Base-by-base conservation (phyloP, 2,797 vertebrate genomes). In the Pseudochromis fuscus region DNA sequence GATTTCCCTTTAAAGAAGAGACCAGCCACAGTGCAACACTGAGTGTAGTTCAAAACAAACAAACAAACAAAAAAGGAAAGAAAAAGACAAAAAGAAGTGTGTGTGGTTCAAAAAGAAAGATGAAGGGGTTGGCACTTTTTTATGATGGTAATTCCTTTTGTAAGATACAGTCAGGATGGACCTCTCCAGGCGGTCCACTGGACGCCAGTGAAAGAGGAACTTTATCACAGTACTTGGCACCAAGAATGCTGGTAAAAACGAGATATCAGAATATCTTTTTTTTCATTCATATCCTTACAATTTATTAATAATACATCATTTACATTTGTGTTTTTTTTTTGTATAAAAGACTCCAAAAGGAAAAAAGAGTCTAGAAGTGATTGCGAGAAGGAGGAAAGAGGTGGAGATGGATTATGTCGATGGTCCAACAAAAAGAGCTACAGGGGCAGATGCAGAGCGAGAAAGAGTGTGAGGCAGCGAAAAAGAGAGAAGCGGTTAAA, bases 221-320 rank as follows among this genome's bases (percentile, higher is more conserved):
- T 88, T 93, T 88, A 91, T 94, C 93, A 95, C 94, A 95, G 94
- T 94, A 94, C 94, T 94, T 95, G 94, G 94, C 94, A 94, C 91
- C 93, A 93, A 94, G 92, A 95, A 94, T 95, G 94, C 94, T 95
- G 94, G 94, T 94, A 94, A 94, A 95, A 95, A 94, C 87, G 89
- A 94, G 91, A 94, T 94, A 94, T 93, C 93, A 93, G 92, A 94
- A 94, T 93, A 92, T 93, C 90, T 87, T 89, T 90, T 89, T 91
- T 91, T 92, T 90, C 90, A 92, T 93, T 94, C 92, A 93, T 93
- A 91, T 93, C 89, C 88, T 91, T 93, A 94, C 91, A 93, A 92
- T 92, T 90, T 91, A 91, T 92, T 86, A 92, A 91, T 93, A 92
- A 93, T 92, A 93, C 92, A 91, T 92, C 72, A 94, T 91, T 90